A percentile compares a stretch with the other conserved stretches of the same genome.
Evolutionary conservation across 2,888 invertebrate genomes (phyloP).

Genomic region (Volucella inanis): DNA sequence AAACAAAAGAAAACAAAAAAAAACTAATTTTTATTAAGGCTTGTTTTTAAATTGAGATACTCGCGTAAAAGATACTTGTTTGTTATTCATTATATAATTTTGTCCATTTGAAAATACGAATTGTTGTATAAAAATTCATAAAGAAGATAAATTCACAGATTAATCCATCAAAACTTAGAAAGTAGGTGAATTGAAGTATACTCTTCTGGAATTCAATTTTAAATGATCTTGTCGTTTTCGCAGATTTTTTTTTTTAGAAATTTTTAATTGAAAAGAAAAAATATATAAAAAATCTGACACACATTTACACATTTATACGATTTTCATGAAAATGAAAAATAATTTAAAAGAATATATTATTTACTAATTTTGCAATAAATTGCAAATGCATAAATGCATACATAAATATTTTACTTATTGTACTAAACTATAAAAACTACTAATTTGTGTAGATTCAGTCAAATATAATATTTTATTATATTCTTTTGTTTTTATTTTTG

Average conservation of each 20-base stretch:
- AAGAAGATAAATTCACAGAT: constrained; percentile 11
- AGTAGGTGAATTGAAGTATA: constrained; percentile 17
- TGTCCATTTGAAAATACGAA: constrained; percentile 18
- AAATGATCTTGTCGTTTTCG: constrained; percentile 57
- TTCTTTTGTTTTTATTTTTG: constrained; percentile 28
- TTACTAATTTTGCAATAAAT: constrained; percentile 69
- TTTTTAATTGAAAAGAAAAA: background rate
- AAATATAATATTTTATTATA: constrained; percentile 64
- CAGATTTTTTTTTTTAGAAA: constrained; percentile 27
- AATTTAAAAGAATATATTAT: constrained; percentile 38
- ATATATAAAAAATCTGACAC: constrained; percentile 46
- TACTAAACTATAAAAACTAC: constrained; percentile 65
- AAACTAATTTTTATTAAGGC: constrained; percentile 51
- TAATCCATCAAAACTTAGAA: constrained; percentile 53
- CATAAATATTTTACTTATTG: constrained; percentile 55
- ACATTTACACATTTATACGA: constrained; percentile 45
- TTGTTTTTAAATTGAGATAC: constrained; percentile 53
- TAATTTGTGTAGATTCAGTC: constrained; percentile 65
- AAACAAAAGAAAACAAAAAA: constrained; percentile 23
- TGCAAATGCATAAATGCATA: constrained; percentile 50
- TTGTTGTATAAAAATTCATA: constrained; percentile 20
- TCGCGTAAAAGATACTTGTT: constrained; percentile 59
- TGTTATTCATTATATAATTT: constrained; percentile 45
- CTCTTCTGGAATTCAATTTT: constrained; percentile 59
- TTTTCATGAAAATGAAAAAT: constrained; percentile 24